Evolutionary conservation across 2,113 vertebrate species (phyloP).

Genomic region (Engraulis encrasicolus): DNA sequence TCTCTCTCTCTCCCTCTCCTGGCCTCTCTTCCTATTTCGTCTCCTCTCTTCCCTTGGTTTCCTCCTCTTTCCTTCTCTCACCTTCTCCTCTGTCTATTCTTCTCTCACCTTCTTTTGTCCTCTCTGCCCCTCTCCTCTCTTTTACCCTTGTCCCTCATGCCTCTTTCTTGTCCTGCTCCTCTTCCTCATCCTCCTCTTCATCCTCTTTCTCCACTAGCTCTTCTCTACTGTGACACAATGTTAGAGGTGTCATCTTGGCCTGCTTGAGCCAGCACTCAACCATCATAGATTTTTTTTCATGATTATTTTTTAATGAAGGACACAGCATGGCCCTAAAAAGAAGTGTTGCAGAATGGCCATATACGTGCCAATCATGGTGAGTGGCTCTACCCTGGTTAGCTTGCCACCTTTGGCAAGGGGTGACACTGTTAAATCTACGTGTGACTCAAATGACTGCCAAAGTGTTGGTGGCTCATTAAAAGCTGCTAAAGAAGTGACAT

Average conservation of each 20-base stretch:
- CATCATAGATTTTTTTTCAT: neutral
- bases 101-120: slow-evolving; percentile 9
- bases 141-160: neutral
- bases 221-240: slow-evolving; percentile 24
- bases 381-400: neutral
- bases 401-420: neutral
- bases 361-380: neutral
- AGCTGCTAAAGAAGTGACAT: slow-evolving; percentile 43
- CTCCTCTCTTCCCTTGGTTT: neutral
- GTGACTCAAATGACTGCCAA: neutral
- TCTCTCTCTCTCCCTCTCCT: slow-evolving; percentile 25
- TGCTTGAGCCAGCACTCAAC: neutral
- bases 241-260: neutral
- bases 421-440: neutral
- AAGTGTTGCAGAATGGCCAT: neutral
- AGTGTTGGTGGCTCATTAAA: slow-evolving; percentile 53
- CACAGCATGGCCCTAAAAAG: neutral
- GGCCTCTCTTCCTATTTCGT: neutral
- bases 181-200: slow-evolving; percentile 9
- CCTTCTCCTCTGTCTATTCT: slow-evolving; percentile 48
- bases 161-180: neutral
- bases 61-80: slow-evolving; percentile 45
- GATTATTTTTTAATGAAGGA: neutral
- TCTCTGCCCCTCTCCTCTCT: neutral
- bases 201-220: slow-evolving; percentile 15